These are phyloP conservation scores for Pogonognathellus flavescens DNA, from an alignment of 1,140 invertebrate genomes.

Conservation along the genomic window DNA sequence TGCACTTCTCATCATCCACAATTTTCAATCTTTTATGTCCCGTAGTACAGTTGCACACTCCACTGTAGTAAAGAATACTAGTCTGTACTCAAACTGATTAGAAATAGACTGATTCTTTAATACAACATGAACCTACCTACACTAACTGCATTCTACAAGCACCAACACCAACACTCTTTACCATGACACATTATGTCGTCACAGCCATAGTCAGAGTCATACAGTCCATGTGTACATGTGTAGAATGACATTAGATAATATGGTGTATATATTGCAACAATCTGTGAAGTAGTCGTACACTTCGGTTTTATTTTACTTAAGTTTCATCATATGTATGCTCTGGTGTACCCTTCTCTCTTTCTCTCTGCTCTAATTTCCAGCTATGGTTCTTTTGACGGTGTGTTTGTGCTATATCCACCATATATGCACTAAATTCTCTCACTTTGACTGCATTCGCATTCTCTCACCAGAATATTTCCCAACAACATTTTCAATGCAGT, in stretches of 20 bases:
- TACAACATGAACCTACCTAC: slow-evolving; percentile 2
- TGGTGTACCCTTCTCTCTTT: not conserved
- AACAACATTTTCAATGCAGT: slow-evolving; percentile 19
- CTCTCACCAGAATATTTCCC: not conserved
- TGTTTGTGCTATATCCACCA: not conserved
- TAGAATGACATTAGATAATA: too few species aligned
- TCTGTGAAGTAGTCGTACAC: too few species aligned
- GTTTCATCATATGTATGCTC: too few species aligned
- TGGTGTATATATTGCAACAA: too few species aligned
- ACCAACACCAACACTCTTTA: too few species aligned
- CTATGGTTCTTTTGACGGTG: not conserved
- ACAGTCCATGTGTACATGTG: too few species aligned
- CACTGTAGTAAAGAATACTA: not conserved
- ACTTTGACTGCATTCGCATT: not conserved
- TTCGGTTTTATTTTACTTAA: too few species aligned
- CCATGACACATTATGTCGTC: too few species aligned
- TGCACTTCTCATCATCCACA: not conserved
- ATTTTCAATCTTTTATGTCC: slow-evolving; percentile 22
- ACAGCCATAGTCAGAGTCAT: too few species aligned
- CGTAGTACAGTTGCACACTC: not conserved
- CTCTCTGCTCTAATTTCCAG: slow-evolving; percentile 20
- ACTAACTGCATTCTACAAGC: too few species aligned
- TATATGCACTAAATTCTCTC: not conserved
- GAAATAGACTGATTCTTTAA: slow-evolving; percentile 16
- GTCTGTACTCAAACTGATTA: slow-evolving; percentile 20